phyloP scores from a whole-genome alignment of 1,140 invertebrate species.

The Drosophila pruinosa region DNA sequence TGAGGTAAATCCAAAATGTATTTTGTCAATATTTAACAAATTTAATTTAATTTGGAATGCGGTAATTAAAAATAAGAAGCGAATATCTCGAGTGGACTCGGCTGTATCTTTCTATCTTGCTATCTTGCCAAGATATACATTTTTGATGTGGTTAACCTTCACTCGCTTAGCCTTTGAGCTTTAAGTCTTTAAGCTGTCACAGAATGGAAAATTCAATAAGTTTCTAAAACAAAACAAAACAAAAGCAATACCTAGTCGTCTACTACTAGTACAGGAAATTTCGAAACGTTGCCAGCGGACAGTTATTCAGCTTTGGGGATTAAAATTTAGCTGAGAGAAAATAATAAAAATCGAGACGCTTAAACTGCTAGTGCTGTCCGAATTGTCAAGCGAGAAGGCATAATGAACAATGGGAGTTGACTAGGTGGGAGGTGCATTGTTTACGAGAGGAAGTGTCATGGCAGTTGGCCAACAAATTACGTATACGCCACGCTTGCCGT shows the following conservation, averaged over 20 bases:
- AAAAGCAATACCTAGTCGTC: background rate
- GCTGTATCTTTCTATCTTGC: too few species aligned
- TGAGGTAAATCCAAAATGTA: too few species aligned
- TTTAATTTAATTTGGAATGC: too few species aligned
- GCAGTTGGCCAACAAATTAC: conserved; percentile 48
- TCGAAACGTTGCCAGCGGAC: conserved; percentile 1
- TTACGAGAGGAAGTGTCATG: conserved; percentile 15
- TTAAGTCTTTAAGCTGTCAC: background rate
- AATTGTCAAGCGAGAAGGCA: background rate
- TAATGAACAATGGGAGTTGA: conserved; percentile 19
- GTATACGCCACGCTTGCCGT: conserved; percentile 31
- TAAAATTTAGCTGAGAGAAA: conserved; percentile 4
- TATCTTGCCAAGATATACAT: too few species aligned
- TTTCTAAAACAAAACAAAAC: background rate
- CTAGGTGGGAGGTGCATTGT: background rate
- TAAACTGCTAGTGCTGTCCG: background rate
- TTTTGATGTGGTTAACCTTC: too few species aligned
- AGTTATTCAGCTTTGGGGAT: background rate
- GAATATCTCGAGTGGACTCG: too few species aligned
- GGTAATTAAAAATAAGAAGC: too few species aligned
- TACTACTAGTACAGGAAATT: conserved; percentile 2
- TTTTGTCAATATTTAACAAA: too few species aligned
- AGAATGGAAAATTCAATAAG: background rate
- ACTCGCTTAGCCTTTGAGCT: background rate
- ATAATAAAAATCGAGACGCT: conserved; percentile 7